Evolutionary conservation across 1,140 invertebrate species (phyloP), one percentile per base, ranked within the genome.

Genomic region (Camponotus floridanus): DNA sequence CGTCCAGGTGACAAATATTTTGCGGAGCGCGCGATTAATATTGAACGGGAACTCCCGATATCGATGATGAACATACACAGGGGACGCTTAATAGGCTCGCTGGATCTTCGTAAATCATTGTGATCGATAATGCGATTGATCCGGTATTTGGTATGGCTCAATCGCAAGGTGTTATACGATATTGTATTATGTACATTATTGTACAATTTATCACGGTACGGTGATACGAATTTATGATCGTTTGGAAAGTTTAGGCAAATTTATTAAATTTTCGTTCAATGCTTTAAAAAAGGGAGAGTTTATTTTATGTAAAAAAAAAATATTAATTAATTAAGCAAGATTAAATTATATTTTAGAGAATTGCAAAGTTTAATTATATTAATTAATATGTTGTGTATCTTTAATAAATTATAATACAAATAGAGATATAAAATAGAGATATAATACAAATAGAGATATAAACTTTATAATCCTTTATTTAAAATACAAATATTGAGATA

Each of bases 91-190:
- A 83, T 61, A 33, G 51, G 78, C 78, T 59, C 7, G 18, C 51
- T 45, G 55, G 79, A 61, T 83, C 79, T 83, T 73, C 55, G 79
- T 83, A 83, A 83, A 83, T 83, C 79, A 83, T 81, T 45, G 39
- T 73, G 67, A 73, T 81, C 79, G 79, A 81, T 83, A 83, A 83
- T 73, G 55, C 68, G 68, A 48, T 73, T 73, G 55, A 83, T 83
- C 55, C 5, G 11, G 39, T 45, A 18, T 83, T 73, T 36, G 79
- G 39, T 83, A 74, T 2, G 55, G 31, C 39, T 83, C 79, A 61
- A 73, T 36, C 73, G 68, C 79, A 64, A 83, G 31, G 79, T 31
- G 39, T 83, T 73, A 45, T 26, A 21, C 33, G 21, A 68, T 74
- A 83, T 83, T 39, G 55, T 33, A 45, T 36, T 81, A 81, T 73